Percentiles rank a stretch among this genome's conserved stretches.
phyloP scores from a whole-genome alignment of 1,140 invertebrate genomes.

The Heterodera carotae region DNA sequence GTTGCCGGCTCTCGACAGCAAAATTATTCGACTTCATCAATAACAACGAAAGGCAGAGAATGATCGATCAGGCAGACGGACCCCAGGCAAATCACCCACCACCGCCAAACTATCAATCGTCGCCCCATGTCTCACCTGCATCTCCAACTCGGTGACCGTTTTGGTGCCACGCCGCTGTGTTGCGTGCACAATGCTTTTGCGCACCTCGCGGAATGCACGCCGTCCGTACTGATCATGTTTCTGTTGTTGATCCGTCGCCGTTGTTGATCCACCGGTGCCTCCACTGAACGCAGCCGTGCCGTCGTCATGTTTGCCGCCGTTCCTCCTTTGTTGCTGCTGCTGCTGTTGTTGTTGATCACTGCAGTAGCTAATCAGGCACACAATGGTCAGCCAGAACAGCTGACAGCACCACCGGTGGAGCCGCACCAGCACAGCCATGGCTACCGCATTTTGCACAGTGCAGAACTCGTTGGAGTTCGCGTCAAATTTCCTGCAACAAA shows the following conservation, averaged over 20 bases:
- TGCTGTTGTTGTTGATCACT: constrained; percentile 43
- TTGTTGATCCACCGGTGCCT: background rate
- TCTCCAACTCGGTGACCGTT: constrained; percentile 47
- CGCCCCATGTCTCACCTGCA: constrained; percentile 46
- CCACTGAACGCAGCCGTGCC: background rate
- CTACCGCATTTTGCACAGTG: constrained; percentile 47
- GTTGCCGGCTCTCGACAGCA: no score
- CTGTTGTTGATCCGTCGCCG: background rate
- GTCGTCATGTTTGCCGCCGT: no score
- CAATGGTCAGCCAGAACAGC: constrained; percentile 56
- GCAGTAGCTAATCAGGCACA: constrained; percentile 51
- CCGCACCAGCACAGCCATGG: constrained; percentile 45
- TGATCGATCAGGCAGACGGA: background rate
- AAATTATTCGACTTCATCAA: no score
- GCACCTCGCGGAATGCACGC: constrained; percentile 51
- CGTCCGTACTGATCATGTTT: background rate
- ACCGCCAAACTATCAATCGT: background rate
- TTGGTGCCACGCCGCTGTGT: constrained; percentile 43
- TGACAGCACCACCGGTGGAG: constrained; percentile 56
- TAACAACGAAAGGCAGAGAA: no score
- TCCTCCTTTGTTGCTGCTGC: constrained; percentile 26
- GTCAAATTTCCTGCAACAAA: background rate
- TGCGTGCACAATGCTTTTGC: constrained; percentile 39
- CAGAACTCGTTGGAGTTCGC: constrained; percentile 10
- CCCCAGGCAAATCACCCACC: background rate